Base-by-base conservation (phyloP, 2,113 vertebrate genomes). In the Ictidomys tridecemlineatus region DNA sequence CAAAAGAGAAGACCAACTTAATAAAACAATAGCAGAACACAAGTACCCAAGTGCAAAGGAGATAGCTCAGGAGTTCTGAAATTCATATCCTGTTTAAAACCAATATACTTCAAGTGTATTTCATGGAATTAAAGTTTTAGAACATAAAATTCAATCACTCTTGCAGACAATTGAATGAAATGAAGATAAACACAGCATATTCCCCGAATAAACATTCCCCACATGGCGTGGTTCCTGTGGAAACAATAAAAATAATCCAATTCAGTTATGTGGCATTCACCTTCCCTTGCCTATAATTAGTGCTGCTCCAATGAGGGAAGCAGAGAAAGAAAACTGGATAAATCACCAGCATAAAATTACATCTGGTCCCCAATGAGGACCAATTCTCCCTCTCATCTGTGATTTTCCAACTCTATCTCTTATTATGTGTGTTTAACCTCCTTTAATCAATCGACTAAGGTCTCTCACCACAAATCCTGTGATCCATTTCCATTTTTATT, bases 221-320 rank as follows among this genome's bases (percentile, higher is more conserved):
- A 95, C 85, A 79, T 89, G 85, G 85, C 76, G 48, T 5, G 67
- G 80, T 95, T 97, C 97, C 95, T 97, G 95, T 85, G 97, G 97
- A 97, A 97, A 97, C 90, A 97, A 96, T 97, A 95, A 97, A 97
- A 96, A 95, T 93, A 96, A 96, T 97, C 92, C 93, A 96, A 84
- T 96, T 96, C 48, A 63, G 96, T 88, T 96, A 70, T 53, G 32
- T 45, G 76, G 91, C 2, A 4, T 65, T 94, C 82, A 79, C 94
- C 94, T 96, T 97, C 95, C 94, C 92, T n/a, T 16, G 80, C 45
- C 73, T 97, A 24, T 85, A 78, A 90, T 96, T 96, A 96, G 85
- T 83, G 45, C n/a, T 45, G 89, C 93, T 80, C 20, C 37, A 70
- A 6, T 10, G 79, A 56, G 48, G 83, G 78, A n/a, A 74, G 56